Percentiles rank a stretch among this genome's conserved stretches.
Evolutionary conservation across 92 coral and sea anemone genomes (phyloP).

Genomic region (Umimayanthus kanabou): DNA sequence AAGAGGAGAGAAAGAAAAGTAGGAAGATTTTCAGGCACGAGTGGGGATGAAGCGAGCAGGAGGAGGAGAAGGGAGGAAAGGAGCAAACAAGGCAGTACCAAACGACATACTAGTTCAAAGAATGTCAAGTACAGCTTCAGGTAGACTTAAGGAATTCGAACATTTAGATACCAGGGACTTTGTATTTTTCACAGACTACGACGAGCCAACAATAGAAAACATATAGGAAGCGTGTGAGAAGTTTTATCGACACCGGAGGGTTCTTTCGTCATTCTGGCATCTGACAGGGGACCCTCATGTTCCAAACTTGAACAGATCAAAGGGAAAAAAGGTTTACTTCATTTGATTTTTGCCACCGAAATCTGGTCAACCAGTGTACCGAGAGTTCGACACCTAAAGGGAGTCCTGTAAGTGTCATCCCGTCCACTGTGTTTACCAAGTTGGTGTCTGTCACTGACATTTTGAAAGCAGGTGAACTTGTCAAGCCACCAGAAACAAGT

Average conservation of each 20-base stretch:
- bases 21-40: constrained; percentile 64
- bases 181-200: constrained; percentile 50
- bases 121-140: constrained; percentile 61
- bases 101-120: constrained; percentile 58
- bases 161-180: constrained; percentile 65
- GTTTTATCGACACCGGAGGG: no score
- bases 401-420: constrained; percentile 3
- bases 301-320: constrained; percentile 62
- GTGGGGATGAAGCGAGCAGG: constrained; percentile 60
- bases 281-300: no score
- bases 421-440: constrained; percentile 44
- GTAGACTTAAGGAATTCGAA: constrained; percentile 51
- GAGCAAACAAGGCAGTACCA: constrained; percentile 37
- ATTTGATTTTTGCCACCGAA: constrained; percentile 54
- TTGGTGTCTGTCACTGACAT: constrained; percentile 51
- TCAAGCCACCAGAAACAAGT: not conserved
- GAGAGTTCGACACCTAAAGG: constrained; percentile 4
- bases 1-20: constrained; percentile 46
- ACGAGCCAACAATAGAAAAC: constrained; percentile 50
- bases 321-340: constrained; percentile 45
- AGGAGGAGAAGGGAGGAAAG: constrained; percentile 49
- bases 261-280: no score
- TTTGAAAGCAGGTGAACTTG: constrained; percentile 51
- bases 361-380: not conserved
- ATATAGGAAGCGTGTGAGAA: constrained; percentile 56